Evolutionary conservation across 1,140 invertebrate genomes (phyloP), one percentile per base, ranked within the genome.

Genomic region (Geopemphigus sp.): DNA sequence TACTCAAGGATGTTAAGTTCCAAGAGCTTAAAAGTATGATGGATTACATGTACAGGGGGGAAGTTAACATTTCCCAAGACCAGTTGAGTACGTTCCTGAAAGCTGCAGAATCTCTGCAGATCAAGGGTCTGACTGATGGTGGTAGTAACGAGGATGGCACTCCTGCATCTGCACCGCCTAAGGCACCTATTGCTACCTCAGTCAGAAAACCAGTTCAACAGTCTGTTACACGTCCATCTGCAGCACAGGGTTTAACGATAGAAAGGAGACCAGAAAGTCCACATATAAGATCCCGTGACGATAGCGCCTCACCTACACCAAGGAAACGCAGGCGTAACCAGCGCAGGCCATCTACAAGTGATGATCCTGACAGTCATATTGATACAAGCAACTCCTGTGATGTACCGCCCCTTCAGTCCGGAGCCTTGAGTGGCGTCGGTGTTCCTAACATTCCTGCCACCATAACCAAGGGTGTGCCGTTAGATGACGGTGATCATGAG

Each of bases 41-140:
- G 90, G 93, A 95, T 85, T 96, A 96, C 83, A 96, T 96, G 94
- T 97, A 96, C 87, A 90, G 93, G 83, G 95, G 95, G 63, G 94
- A 96, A 88, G 94, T 96, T n/a, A 95, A 95, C 87, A 94, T 97
- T 85, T 93, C 92, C 82, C 94, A 96, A 86, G 94, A 95, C 87
- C 94, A 96, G 86, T 87, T 97, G 84, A 91, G 92, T 76, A 92
- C 94, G n/a, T 87, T 97, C 83, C 86, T 97, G 53, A 95, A 95
- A 85, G 94, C 94, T 57, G 95, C 95, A 5, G 94, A 96, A 86
- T 93, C 93, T 61, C 86, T 96, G 83, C 93, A 96, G 89, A 95
- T 97, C 63, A 95, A 95, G 85, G 95, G 95, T 64, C 88, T 97
- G 61, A 94, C 94, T 68, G 94, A 96, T 85, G 94, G 92, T 66